Percentiles rank a stretch among this genome's conserved stretches.
Conservation (phyloP, 2,797 vertebrate species). For the Vespertilio murinus region DNA sequence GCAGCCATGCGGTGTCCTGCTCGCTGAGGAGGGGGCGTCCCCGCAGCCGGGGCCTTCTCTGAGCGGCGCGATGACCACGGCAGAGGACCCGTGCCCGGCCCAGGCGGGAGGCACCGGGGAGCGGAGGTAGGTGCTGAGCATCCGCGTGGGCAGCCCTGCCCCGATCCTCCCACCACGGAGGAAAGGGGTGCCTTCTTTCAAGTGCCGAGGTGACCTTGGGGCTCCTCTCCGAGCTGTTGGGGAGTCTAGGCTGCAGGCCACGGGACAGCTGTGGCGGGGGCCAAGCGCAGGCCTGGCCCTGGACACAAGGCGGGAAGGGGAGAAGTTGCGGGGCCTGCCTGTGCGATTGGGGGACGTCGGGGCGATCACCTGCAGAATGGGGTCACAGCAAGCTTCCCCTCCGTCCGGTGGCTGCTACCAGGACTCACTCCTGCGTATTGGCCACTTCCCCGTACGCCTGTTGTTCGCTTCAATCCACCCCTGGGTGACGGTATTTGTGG, state of each 20-base stretch:
- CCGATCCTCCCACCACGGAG: background rate
- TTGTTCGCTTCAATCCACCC: background rate
- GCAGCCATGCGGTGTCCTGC: conserved; percentile 62
- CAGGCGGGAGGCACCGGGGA: conserved; percentile 38
- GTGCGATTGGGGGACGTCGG: background rate
- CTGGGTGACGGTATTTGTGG: background rate
- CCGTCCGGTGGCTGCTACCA: background rate
- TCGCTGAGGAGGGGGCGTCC: conserved; percentile 38
- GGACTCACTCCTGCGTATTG: background rate
- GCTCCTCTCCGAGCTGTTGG: fast-evolving
- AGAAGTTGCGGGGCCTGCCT: background rate
- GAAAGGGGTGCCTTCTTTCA: too few species aligned
- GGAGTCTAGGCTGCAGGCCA: background rate
- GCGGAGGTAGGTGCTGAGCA: conserved; percentile 60
- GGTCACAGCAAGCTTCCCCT: fast-evolving
- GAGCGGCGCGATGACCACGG: conserved; percentile 33
- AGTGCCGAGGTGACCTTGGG: background rate
- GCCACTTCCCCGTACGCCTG: background rate
- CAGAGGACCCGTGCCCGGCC: background rate
- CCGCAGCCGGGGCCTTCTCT: background rate
- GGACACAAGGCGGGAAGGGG: background rate
- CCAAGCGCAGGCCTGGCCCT: too few species aligned
- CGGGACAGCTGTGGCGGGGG: background rate
- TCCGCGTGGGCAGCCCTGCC: background rate
- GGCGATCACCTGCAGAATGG: background rate